Conservation (phyloP, 2,797 vertebrate genomes). For the Chromobotia macracanthus region DNA sequence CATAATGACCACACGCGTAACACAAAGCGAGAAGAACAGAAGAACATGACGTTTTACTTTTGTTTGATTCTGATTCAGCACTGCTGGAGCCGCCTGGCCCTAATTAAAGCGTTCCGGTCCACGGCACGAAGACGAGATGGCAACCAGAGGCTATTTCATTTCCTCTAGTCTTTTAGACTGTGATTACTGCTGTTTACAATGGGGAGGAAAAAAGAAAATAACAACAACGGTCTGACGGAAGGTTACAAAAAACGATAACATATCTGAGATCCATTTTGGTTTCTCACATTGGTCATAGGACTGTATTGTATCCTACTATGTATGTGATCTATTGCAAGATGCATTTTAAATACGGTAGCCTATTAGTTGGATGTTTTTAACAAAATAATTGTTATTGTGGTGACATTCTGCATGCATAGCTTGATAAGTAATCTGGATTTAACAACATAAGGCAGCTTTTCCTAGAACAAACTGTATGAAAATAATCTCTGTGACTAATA, state of each 20-base stretch:
- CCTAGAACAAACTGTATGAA: no score
- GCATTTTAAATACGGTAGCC: not conserved
- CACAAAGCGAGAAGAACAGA: conserved; percentile 23
- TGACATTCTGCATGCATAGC: no score
- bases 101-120: conserved; percentile 82
- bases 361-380: not conserved
- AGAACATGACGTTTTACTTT: conserved; percentile 60
- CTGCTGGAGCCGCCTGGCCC: conserved; percentile 71
- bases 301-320: not conserved
- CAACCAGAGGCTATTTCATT: conserved; percentile 68
- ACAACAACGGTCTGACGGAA: conserved; percentile 75
- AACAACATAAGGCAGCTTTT: no score
- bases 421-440: no score
- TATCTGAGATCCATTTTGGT: conserved; percentile 50
- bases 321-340: not conserved
- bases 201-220: conserved; percentile 59
- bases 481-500: no score
- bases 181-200: conserved; percentile 83
- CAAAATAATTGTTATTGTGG: no score
- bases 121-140: conserved; percentile 70
- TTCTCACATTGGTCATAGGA: conserved; percentile 2
- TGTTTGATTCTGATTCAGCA: conserved; percentile 72
- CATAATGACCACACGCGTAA: conserved; percentile 2
- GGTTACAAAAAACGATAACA: conserved; percentile 78
- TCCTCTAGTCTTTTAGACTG: conserved; percentile 73